Conservation (phyloP, 2,113 vertebrate genomes). For the Alouatta palliata region DNA sequence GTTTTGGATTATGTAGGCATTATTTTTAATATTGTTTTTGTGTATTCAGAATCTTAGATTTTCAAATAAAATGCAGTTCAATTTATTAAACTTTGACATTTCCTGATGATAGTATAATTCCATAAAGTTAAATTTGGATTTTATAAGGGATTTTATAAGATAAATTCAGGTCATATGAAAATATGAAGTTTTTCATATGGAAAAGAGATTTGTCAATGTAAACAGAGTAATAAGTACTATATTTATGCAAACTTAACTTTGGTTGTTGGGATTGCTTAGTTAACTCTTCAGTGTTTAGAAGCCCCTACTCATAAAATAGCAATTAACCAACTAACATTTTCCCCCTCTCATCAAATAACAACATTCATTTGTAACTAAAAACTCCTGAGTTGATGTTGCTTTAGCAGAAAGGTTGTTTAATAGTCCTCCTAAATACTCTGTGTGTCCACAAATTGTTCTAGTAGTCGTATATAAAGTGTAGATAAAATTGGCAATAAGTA, state of each 20-base stretch:
- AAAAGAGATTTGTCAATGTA: neutral
- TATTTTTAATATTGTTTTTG: neutral
- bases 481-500: neutral
- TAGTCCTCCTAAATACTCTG: neutral
- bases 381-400: neutral
- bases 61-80: slow-evolving; percentile 27
- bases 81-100: neutral
- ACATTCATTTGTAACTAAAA: slow-evolving; percentile 5
- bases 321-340: neutral
- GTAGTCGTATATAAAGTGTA: neutral
- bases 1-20: neutral
- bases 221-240: neutral
- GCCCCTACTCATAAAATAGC: neutral
- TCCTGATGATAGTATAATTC: neutral
- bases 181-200: neutral
- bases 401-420: neutral
- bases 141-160: neutral
- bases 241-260: slow-evolving; percentile 1
- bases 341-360: neutral
- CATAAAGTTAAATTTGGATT: neutral
- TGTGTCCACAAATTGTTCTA: neutral
- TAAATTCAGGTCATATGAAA: too few relatives aligned
- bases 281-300: neutral
- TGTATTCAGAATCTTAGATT: neutral
- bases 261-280: neutral